Base-by-base conservation (phyloP, 2,888 invertebrate genomes). In the Nemoura dubitans region DNA sequence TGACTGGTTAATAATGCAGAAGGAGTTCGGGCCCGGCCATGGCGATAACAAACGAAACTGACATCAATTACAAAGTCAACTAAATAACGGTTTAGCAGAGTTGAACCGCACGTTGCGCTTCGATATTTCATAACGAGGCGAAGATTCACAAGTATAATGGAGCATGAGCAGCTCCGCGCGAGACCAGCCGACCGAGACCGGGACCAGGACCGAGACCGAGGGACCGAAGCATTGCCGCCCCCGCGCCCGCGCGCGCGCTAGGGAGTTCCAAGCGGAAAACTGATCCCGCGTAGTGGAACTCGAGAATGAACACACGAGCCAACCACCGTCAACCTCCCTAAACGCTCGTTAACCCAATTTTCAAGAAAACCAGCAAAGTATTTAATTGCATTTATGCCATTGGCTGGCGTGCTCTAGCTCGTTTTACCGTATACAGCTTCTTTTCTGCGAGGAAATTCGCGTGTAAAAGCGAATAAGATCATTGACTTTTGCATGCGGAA, bases 121-220 rank as follows among this genome's bases (percentile, higher is more conserved):
- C 84, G 43, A 84, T 84, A 84, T 84, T 84, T 84, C 84, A 84
- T 84, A 84, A 84, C 84, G 84, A 84, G 27, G 7, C 21, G 30
- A 84, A 84, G 59, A 84, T 84, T 84, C 84, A 0, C 84, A 29
- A 84, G 84, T 84, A n/a, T n/a, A 84, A 84, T 84, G 84, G 84
- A 21, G 84, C 76, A 76, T 84, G 29, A 76, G 76, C 76, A 42
- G 26, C 29, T 6, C 84, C 76, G 29, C 43, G 28, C 76, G 84
- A 84, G 27, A 76, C 59, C 76, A 3, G 76, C 76, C 43, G 26
- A n/a, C 26, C 59, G 59, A 21, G 59, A 36, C 36, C 36, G 36
- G 10, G 36, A 36, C 36, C 10, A 10, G 36, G 36, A 36, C 36
- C 36, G 10, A n/a, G n/a, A 36, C 36, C 36, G 10, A 36, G 36